A percentile compares a stretch with the other conserved stretches of the same genome.
phyloP scores from a whole-genome alignment of 2,888 invertebrate genomes.

The Drosophila pegasa region DNA sequence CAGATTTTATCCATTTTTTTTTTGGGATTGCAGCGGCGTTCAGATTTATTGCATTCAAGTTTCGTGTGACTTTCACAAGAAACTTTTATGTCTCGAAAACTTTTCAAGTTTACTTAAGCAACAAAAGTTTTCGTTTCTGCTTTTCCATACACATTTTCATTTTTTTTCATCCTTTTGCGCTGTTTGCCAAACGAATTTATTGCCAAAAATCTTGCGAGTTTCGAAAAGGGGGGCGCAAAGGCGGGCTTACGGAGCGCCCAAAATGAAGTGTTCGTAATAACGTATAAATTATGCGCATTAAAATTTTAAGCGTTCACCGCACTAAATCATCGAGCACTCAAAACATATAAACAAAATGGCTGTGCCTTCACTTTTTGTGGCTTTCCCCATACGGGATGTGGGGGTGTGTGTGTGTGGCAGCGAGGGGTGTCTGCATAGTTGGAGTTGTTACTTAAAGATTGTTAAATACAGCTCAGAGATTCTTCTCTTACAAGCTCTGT shows the following conservation, averaged over 20 bases:
- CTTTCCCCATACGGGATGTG: not conserved
- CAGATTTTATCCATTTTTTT: conserved; percentile 10
- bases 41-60: conserved; percentile 78
- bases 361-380: conserved; percentile 16
- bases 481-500: not conserved
- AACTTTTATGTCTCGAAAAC: conserved; percentile 78
- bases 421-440: conserved; percentile 22
- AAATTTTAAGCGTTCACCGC: conserved; percentile 55
- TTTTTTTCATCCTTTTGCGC: conserved; percentile 24
- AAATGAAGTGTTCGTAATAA: conserved; percentile 75
- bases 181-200: conserved; percentile 64
- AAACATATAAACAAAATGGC: conserved; percentile 48
- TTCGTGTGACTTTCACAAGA: conserved; percentile 79
- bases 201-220: conserved; percentile 55
- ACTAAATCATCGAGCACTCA: conserved; percentile 56
- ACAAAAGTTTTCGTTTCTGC: conserved; percentile 65
- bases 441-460: not conserved
- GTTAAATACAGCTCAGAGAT: not conserved
- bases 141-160: conserved; percentile 23
- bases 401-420: not conserved
- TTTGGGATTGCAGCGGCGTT: conserved; percentile 52
- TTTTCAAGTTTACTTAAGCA: conserved; percentile 79
- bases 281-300: conserved; percentile 76
- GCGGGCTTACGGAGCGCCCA: conserved; percentile 18
- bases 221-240: not conserved